Base-by-base conservation (phyloP, 2,113 vertebrate species). In the Lampris megalopsis region DNA sequence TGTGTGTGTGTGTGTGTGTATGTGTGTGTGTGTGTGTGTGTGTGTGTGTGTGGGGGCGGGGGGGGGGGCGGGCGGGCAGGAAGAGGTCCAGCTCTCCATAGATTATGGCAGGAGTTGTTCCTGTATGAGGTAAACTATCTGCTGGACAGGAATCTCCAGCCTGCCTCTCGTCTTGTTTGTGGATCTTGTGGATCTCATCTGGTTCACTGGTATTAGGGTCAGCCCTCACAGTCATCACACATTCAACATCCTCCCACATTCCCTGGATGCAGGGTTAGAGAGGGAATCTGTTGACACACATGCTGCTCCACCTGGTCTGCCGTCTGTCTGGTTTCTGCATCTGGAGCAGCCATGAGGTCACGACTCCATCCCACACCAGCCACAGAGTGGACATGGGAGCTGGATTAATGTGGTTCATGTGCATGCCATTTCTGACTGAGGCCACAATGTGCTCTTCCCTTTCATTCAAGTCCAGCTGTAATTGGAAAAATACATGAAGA, bases 401-500 rank as follows among this genome's bases (percentile, higher is more conserved):
- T 11, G 37, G 24, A 24, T 24, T 9, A 6, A 36, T 36, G 24
- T 36, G 58, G 13, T 35, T 60, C 58, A 60, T 42, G 60, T 62
- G 40, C 60, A n/a, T 7, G 11, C 4, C 8, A 45, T 45, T 13
- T 37, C 41, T 11, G 9, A n/a, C 3, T 24, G 24, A 24, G 24
- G 24, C 24, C 24, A 24, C 24, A 13, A 36, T 57, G 6, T 37
- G 1, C 54, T 36, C 54, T 57, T 24, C 1, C 54, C 36, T 57
- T 24, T 24, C 24, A 9, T 49, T 9, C 36, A 2, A 65, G 40
- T 35, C 50, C 10, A 40, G 41, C 52, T 65, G 41, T 40, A 13
- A 24, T 24, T 71, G 73, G 59, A 81, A 81, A 71, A 58, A 77
- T 62, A 61, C 59, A 61, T 11, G 47, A 9, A 62, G 48, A 13